Evolutionary conservation across 2,113 vertebrate species (phyloP), one percentile per base, ranked within the genome.

Genomic region (Gyps fulvus): DNA sequence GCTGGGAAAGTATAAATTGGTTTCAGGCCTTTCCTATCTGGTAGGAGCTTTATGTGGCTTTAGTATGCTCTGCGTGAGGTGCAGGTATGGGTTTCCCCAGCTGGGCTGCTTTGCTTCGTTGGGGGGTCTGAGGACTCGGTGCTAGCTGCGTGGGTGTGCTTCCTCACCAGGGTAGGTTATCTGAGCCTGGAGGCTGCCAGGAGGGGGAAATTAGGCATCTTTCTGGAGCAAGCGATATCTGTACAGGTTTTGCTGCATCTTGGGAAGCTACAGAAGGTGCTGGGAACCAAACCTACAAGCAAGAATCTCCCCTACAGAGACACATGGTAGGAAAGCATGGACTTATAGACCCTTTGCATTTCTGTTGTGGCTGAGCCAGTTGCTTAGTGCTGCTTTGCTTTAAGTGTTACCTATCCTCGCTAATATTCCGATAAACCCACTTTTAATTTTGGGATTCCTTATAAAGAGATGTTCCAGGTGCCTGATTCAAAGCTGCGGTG

Each of bases 51-150:
- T 14, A 17, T n/a, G 31, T 26, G 14, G 26, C 1, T 61, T 26
- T 12, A 1, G 6, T 2, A 1, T 17, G 5, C 1, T 4, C 10
- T 83, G 40, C 4, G 4, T 36, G 15, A 25, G 16, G 13, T 20
- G 40, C 7, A 38, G 69, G 31, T 2, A 1, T 42, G 34, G 19
- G 9, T 19, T 55, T 45, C 4, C n/a, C 14, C 32, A 42, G 43
- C 25, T 55, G 7, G 26, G 31, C 6, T 62, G 36, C 5, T 32
- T 43, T 67, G 11, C 3, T 3, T 77, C 1, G 0, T 8, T 4
- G 7, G 14, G 23, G 25, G 34, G 3, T 10, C 4, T 19, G 18
- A 20, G 61, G 42, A 6, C 19, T 40, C 0, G 1, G 20, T 12
- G 27, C 2, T 36, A 5, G 31, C 6, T 47, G 43, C 34, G 9